These are phyloP conservation scores for Salvelinus namaycush DNA, from an alignment of 2,113 vertebrate species.

Conservation along the genomic window DNA sequence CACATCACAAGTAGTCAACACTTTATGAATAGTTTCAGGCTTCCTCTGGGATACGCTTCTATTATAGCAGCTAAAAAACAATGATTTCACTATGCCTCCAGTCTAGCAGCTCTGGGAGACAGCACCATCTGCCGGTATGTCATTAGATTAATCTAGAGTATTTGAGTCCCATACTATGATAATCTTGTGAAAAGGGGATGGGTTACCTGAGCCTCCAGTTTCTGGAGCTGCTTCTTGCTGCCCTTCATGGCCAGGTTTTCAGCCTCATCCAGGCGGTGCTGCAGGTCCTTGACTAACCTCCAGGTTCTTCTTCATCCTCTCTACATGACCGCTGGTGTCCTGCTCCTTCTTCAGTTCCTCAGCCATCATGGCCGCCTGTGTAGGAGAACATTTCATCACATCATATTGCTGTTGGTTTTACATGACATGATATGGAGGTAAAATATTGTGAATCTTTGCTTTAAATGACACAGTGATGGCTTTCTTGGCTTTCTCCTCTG, in stretches of 20 bases:
- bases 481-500: conserved; percentile 62
- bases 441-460: no score
- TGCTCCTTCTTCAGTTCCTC: conserved; percentile 73
- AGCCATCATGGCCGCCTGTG: conserved; percentile 59
- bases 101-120: no score
- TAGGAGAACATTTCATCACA: background rate
- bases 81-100: no score
- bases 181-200: background rate
- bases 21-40: no score
- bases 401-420: no score
- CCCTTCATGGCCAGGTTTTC: conserved; percentile 81
- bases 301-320: conserved; percentile 78
- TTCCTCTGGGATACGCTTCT: no score
- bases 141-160: no score
- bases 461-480: conserved; percentile 53
- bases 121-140: no score
- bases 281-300: conserved; percentile 79
- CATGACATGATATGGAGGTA: no score
- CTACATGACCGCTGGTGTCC: conserved; percentile 70
- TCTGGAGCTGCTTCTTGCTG: conserved; percentile 83
- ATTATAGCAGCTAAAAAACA: no score
- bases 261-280: conserved; percentile 74
- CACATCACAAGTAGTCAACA: background rate
- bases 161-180: no score
- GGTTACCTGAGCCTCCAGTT: conserved; percentile 78